These are phyloP conservation scores for Scalopus aquaticus DNA, from an alignment of 2,113 vertebrate species.

Conservation along the genomic window DNA sequence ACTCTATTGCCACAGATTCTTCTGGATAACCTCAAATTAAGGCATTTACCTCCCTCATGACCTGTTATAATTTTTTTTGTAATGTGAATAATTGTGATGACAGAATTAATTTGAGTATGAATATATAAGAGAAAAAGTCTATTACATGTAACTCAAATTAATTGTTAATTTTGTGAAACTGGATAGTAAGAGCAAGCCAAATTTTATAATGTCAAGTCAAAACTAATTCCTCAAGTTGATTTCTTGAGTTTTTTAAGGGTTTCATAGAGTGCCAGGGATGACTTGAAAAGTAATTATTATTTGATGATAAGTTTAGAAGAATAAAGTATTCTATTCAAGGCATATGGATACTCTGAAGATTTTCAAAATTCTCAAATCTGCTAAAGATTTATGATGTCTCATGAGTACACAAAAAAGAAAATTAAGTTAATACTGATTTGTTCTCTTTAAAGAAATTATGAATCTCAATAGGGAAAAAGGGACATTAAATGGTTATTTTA, in stretches of 20 bases:
- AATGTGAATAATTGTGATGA: conserved; percentile 73
- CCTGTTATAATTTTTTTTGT: conserved; percentile 53
- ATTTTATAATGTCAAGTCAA: conserved; percentile 57
- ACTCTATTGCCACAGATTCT: conserved; percentile 37
- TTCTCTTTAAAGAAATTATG: conserved; percentile 1
- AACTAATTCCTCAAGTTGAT: conserved; percentile 58
- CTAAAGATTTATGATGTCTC: not conserved
- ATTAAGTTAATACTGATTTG: not conserved
- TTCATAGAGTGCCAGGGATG: not conserved
- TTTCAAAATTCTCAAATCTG: conserved; percentile 28
- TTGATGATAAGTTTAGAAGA: conserved; percentile 5
- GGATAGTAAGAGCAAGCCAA: conserved; percentile 10
- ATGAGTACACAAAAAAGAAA: not conserved
- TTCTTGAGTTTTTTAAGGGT: conserved; percentile 33
- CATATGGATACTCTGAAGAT: not conserved
- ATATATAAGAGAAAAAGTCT: conserved; percentile 57
- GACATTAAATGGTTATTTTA: not conserved
- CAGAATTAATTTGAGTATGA: conserved; percentile 72
- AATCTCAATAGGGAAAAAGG: not conserved
- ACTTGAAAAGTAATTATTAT: conserved; percentile 26
- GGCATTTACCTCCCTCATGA: conserved; percentile 41
- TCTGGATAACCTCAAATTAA: conserved; percentile 62
- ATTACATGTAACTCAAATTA: conserved; percentile 65
- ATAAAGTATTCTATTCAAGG: not conserved
- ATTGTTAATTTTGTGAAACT: conserved; percentile 66